phyloP scores from a whole-genome alignment of 1,140 invertebrate species.

The Drosophila insularis region DNA sequence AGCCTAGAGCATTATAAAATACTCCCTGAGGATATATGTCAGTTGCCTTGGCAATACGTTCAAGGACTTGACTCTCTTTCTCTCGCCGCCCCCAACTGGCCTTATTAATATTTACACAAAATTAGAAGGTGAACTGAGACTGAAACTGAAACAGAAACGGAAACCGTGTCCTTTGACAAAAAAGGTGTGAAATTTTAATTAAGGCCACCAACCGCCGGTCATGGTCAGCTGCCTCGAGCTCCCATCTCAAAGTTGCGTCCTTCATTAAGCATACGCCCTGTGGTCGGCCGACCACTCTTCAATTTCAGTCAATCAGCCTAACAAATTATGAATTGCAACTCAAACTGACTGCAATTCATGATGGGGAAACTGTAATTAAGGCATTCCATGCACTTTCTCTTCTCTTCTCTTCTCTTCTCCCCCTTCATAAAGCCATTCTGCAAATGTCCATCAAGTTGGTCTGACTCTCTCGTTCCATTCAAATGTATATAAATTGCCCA shows the following conservation, averaged over 20 bases:
- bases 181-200: constrained; percentile 65
- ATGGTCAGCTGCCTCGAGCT: constrained; percentile 1
- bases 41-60: constrained; percentile 44
- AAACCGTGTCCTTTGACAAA: constrained; percentile 7
- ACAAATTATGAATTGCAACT: constrained; percentile 32
- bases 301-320: constrained; percentile 41
- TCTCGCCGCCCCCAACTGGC: neutral
- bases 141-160: neutral
- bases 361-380: constrained; percentile 2
- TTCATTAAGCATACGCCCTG: constrained; percentile 35
- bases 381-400: neutral
- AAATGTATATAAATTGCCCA: constrained; percentile 2
- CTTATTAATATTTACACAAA: constrained; percentile 34
- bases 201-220: constrained; percentile 15
- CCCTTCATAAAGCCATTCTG: neutral
- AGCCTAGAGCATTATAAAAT: constrained; percentile 55
- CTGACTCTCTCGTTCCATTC: neutral
- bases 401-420: too few species aligned
- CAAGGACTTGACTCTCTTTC: neutral
- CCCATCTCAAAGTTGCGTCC: neutral
- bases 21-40: constrained; percentile 57
- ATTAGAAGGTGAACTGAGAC: constrained; percentile 3
- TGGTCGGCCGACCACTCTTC: constrained; percentile 9
- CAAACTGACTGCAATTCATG: constrained; percentile 4
- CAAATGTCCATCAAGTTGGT: neutral